Evolutionary conservation across 2,113 vertebrate species (phyloP).

Genomic region (mouse (Mus musculus)): GRCm39 chr8:100231001-100231500

Average conservation of each 20-base stretch:
- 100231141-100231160: constrained; percentile 30
- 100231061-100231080: constrained; percentile 35
- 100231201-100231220: constrained; percentile 40
- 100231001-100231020: constrained; percentile 48
- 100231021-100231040: constrained; percentile 7
- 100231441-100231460: not conserved
- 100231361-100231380: not conserved
- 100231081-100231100: not conserved
- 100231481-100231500: constrained; percentile 10
- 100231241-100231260: not conserved
- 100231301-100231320: not conserved
- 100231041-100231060: constrained; percentile 64
- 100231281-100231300: not conserved
- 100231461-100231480: not conserved
- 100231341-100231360: not conserved
- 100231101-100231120: constrained; percentile 55
- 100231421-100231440: constrained; percentile 8
- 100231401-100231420: not conserved
- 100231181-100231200: constrained; percentile 3
- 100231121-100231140: constrained; percentile 63
- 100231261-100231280: not conserved
- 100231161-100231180: constrained; percentile 47
- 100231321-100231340: constrained; percentile 44
- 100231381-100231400: not conserved
- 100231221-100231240: constrained; percentile 41